Base-by-base conservation (phyloP, 2,888 invertebrate species). In the Eudemis profundana region DNA sequence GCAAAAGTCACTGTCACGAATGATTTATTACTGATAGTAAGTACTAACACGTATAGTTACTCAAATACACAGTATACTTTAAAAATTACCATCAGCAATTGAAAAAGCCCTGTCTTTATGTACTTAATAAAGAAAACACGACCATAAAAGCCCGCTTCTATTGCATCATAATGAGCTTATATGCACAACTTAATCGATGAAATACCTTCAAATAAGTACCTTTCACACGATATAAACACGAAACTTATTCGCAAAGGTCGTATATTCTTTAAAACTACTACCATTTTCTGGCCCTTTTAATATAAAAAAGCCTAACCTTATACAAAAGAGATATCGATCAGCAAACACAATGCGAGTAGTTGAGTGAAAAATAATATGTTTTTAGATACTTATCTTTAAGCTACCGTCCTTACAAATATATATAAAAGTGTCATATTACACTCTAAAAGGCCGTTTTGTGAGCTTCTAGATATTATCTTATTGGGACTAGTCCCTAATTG, bases 301-400 rank as follows among this genome's bases (percentile, higher is more conserved):
- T 17, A 27, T 54, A 5, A 27, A n/a, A 56, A 29, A 27, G 27
- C 2, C 8, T 7, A 42, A 56, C 42, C 44, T 65, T 65, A 61
- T 57, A 65, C 61, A 68, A 68, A 44, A 57, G 42, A 50, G 68
- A 68, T 68, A 65, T 12, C 21, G 33, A 68, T 68, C 65, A 59
- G 42, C 42, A 59, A 21, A 59, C 36, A 53, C 59, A 60, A 60
- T 44, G 44, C 42, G 62, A 50, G 53, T 62, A 69, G 69, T 69
- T 68, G 66, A 69, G 69, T 69, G 71, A 67, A 71, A 71, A 71
- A 65, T 71, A 71, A 71, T 71, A 71, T 67, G 68, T 71, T 69
- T 70, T 64, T 54, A 66, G 71, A 71, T 71, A 38, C 21, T 23
- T 66, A 71, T 71, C 71, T 49, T 17, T 40, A 53, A 44, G 67